Percentiles rank a stretch among this genome's conserved stretches.
phyloP scores from a whole-genome alignment of 1,140 invertebrate genomes.

The Stegodyphus mimosarum region DNA sequence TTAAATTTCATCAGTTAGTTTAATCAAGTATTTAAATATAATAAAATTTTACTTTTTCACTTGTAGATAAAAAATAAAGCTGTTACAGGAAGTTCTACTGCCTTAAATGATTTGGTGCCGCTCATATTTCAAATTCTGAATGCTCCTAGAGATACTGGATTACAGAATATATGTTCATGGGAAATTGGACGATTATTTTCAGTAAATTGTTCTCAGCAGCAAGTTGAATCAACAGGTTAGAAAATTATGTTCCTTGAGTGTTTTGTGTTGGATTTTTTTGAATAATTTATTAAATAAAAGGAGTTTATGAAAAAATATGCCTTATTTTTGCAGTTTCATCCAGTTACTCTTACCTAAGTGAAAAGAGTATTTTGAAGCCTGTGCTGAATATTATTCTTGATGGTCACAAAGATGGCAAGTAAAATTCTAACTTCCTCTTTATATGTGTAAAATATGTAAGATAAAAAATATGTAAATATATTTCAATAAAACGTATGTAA shows the following conservation, averaged over 20 bases:
- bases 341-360: conserved; percentile 39
- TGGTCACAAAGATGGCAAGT: neutral
- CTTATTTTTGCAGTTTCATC: conserved; percentile 32
- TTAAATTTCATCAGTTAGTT: too few relatives aligned
- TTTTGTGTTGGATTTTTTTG: neutral
- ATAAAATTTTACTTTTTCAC: too few relatives aligned
- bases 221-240: conserved; percentile 29
- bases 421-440: neutral
- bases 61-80: too few relatives aligned
- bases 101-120: conserved; percentile 40
- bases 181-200: conserved; percentile 51
- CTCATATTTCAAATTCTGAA: conserved; percentile 46
- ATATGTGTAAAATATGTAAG: neutral
- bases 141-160: conserved; percentile 31
- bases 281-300: neutral
- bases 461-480: neutral
- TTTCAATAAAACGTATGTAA: neutral
- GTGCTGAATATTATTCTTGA: conserved; percentile 26
- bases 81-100: too few relatives aligned
- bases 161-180: conserved; percentile 52
- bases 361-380: conserved; percentile 38
- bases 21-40: too few relatives aligned
- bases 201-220: conserved; percentile 36
- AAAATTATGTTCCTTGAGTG: neutral
- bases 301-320: neutral